Base-by-base conservation (phyloP, 2,113 vertebrate genomes). In the Amphiprion ocellaris region DNA sequence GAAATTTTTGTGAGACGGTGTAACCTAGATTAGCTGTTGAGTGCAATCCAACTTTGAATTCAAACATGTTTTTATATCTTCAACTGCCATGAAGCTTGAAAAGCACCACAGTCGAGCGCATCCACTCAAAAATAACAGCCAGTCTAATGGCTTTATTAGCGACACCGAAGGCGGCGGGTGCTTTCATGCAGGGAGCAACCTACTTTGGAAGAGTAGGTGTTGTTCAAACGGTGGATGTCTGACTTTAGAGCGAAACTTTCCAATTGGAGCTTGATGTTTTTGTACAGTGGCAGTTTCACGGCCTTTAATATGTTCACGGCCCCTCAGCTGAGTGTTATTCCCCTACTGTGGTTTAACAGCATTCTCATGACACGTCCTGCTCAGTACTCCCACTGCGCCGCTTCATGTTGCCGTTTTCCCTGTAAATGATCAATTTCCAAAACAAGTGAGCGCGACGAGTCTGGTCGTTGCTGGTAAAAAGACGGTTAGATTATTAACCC, bases 371-470 rank as follows among this genome's bases (percentile, higher is more conserved):
- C 59, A 17, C 44, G 1, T 37, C 46, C 47, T 49, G 74, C 67
- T 73, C 60, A 70, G 10, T 68, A 86, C 90, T 90, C 90, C 86
- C 91, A 92, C 91, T 88, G 82, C 69, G 64, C 77, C 41, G 46
- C 86, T 4, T 12, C 60, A 17, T 24, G 23, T 5, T 37, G 30
- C 30, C 30, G 30, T 84, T 37, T 93, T 90, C 91, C 90, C 75
- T 87, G 80, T 83, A 92, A 91, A 89, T 56, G 54, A 82, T 63
- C 37, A 67, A 61, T 92, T 92, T 92, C 87, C 92, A 93, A 87
- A 92, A 91, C 87, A 92, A 59, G 61, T n/a, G 17, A 44, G 55
- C n/a, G 62, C 23, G 1, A 49, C 16, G 46, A 30, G 54, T 60
- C 64, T 63, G 79, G 46, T 65, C 17, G 46, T 16, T 91, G 82